phyloP scores from a whole-genome alignment of 2,113 vertebrate species.

The Mus spicilegus region DNA sequence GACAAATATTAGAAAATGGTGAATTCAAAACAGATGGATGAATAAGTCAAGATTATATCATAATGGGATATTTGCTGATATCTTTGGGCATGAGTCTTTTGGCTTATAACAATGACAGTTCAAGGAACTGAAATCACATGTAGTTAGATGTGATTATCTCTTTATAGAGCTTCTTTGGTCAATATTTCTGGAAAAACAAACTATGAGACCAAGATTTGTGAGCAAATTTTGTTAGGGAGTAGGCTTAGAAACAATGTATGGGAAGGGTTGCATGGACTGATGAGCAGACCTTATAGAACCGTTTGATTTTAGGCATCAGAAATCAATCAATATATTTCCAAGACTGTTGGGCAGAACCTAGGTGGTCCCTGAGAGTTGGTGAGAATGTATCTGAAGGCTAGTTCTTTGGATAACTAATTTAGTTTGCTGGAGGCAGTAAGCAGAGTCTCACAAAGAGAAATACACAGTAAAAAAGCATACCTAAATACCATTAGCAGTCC shows the following conservation, averaged over 20 bases:
- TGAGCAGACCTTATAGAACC: not conserved
- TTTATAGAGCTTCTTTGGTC: not conserved
- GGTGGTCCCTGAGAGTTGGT: no score
- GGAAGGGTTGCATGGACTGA: not conserved
- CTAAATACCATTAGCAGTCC: not conserved
- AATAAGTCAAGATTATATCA: not conserved
- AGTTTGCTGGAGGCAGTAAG: not conserved
- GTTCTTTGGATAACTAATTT: no score
- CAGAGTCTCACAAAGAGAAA: no score
- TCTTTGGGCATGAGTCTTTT: not conserved
- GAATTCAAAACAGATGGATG: not conserved
- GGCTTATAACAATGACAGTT: not conserved
- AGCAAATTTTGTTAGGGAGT: not conserved
- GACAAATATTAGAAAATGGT: not conserved
- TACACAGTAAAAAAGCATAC: not conserved
- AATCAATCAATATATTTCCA: not conserved
- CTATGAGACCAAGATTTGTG: not conserved
- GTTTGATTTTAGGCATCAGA: not conserved
- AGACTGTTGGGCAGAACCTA: not conserved
- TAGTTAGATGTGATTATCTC: not conserved
- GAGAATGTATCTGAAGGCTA: not conserved
- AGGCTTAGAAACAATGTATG: not conserved
- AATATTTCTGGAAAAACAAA: not conserved
- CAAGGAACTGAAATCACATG: not conserved
- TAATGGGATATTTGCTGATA: not conserved